These are phyloP conservation scores for Eupithecia subumbrata DNA, from an alignment of 2,888 invertebrate genomes.

Conservation along the genomic window DNA sequence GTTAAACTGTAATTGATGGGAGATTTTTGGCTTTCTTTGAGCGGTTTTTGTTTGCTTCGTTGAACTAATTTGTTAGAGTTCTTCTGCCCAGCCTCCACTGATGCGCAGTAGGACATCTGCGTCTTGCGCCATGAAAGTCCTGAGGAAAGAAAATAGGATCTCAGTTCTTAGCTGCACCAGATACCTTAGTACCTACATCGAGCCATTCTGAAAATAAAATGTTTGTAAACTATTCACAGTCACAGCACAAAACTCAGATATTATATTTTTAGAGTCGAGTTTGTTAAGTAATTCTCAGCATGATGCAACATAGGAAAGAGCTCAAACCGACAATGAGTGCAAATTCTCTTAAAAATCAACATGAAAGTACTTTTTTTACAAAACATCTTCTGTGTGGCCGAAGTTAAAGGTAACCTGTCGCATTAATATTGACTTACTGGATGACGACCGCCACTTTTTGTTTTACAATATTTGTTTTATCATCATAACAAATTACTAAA, in stretches of 20 bases:
- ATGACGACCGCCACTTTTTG: background rate
- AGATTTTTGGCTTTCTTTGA: background rate
- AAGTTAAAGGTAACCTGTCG: no score
- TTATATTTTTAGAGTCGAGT: no score
- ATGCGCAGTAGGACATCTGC: no score
- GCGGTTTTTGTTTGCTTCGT: background rate
- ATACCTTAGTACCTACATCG: background rate
- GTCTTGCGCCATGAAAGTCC: background rate
- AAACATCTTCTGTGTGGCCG: no score
- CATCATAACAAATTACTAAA: background rate
- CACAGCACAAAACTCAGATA: background rate
- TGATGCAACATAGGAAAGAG: no score
- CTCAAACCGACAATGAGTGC: no score
- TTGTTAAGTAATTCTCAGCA: no score
- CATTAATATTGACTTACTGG: no score
- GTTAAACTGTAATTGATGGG: background rate
- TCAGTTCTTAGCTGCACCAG: background rate
- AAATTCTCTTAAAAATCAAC: no score
- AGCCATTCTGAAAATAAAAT: background rate
- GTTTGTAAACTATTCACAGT: background rate
- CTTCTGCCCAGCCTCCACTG: background rate
- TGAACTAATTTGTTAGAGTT: conserved; percentile 2
- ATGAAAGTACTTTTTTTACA: no score
- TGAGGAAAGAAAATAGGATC: background rate
- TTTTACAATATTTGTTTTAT: background rate